These are phyloP conservation scores for Chrysocyon brachyurus DNA, from an alignment of 2,797 vertebrate genomes.

Conservation along the genomic window DNA sequence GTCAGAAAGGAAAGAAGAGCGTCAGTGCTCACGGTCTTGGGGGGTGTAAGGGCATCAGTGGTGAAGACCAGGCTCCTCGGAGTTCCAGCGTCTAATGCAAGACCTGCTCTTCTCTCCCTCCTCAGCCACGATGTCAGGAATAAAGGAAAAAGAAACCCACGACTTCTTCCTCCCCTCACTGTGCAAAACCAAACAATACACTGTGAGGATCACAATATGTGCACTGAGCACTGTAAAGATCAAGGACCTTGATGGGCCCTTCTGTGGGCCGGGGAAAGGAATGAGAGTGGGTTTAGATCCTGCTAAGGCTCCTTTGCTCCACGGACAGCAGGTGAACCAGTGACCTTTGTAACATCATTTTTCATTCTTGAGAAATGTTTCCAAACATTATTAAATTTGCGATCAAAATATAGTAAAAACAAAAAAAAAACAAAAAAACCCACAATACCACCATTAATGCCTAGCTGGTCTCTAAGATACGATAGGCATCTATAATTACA, in stretches of 20 bases:
- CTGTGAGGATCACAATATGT: background rate
- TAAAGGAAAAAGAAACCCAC: background rate
- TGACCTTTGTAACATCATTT: background rate
- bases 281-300: background rate
- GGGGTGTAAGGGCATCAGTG: rapidly evolving
- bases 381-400: background rate
- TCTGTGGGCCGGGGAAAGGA: background rate
- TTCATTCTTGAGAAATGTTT: background rate
- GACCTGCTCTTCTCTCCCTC: too few relatives aligned
- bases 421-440: too few relatives aligned
- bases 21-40: background rate
- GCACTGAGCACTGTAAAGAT: background rate
- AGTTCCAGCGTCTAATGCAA: rapidly evolving
- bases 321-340: background rate
- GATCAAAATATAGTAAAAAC: background rate
- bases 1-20: background rate
- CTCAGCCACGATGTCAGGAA: background rate
- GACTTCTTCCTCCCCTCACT: background rate
- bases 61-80: background rate
- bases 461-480: background rate
- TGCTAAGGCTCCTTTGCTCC: background rate
- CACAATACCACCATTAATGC: background rate
- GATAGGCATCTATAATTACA: background rate
- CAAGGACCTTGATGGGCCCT: background rate
- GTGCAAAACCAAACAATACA: background rate